These are phyloP conservation scores for Hydriomena furcata DNA, from an alignment of 2,888 invertebrate genomes.

Conservation along the genomic window DNA sequence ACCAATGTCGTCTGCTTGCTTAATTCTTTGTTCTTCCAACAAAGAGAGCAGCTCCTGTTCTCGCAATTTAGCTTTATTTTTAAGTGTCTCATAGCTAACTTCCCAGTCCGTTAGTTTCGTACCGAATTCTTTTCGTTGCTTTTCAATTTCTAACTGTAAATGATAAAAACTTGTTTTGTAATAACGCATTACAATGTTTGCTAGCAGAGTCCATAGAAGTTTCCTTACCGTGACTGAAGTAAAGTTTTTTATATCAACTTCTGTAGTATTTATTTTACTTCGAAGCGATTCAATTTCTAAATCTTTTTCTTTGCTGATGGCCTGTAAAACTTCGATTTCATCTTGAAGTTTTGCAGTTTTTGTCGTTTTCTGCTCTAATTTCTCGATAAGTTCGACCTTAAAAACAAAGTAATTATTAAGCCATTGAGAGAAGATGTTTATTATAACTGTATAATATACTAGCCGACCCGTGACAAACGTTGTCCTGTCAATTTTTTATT, in stretches of 20 bases:
- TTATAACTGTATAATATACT: not conserved
- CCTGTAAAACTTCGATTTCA: slow-evolving; percentile 49
- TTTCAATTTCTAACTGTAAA: slow-evolving; percentile 56
- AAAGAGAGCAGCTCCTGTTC: slow-evolving; percentile 81
- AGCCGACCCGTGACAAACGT: too few species aligned
- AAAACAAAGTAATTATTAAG: not conserved
- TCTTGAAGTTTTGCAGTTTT: slow-evolving; percentile 58
- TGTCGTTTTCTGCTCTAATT: slow-evolving; percentile 61
- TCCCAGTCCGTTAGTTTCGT: slow-evolving; percentile 74
- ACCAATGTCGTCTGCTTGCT: slow-evolving; percentile 50
- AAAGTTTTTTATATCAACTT: slow-evolving; percentile 45
- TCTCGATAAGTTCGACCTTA: slow-evolving; percentile 70
- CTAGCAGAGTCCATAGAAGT: not conserved
- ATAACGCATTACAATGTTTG: too few species aligned
- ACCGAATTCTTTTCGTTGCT: slow-evolving; percentile 49
- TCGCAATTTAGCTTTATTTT: slow-evolving; percentile 75
- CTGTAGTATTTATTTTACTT: slow-evolving; percentile 48
- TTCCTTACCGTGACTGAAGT: slow-evolving; percentile 27
- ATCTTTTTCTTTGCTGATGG: slow-evolving; percentile 55
- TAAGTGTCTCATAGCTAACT: slow-evolving; percentile 78
- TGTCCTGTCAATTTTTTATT: too few species aligned
- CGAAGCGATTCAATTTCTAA: slow-evolving; percentile 54
- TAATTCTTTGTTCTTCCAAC: slow-evolving; percentile 62
- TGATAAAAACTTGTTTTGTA: slow-evolving; percentile 5
- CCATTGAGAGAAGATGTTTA: not conserved